Percentiles rank a stretch among this genome's conserved stretches.
Evolutionary conservation across 1,140 invertebrate genomes (phyloP).

Genomic region (Bacillus rossius): DNA sequence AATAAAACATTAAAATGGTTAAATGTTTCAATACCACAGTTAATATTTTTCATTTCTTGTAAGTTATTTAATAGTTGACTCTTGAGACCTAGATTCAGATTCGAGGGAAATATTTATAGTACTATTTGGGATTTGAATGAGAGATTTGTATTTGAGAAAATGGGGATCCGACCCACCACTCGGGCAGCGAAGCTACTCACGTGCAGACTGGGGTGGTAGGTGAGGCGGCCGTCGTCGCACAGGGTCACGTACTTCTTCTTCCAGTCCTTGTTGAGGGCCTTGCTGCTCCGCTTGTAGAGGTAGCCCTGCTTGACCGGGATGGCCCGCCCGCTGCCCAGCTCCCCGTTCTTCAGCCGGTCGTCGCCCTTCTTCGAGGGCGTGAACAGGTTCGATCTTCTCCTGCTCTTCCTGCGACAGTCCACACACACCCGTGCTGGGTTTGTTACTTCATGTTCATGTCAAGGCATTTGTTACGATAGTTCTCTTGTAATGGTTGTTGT

Average conservation of each 20-base stretch:
- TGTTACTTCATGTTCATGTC: too few relatives aligned
- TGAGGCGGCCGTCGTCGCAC: slow-evolving; percentile 87
- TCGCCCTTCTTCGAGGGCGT: slow-evolving; percentile 87
- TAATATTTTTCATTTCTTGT: too few relatives aligned
- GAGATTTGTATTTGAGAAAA: too few relatives aligned
- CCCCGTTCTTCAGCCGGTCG: slow-evolving; percentile 71
- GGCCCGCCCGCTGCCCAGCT: slow-evolving; percentile 88
- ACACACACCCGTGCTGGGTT: too few relatives aligned
- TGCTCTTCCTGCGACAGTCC: slow-evolving; percentile 75
- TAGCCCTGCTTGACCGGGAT: slow-evolving; percentile 97
- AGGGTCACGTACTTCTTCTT: slow-evolving; percentile 99
- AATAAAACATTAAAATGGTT: too few relatives aligned
- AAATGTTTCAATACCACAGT: too few relatives aligned
- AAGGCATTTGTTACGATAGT: not conserved
- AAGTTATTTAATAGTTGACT: too few relatives aligned
- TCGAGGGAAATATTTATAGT: too few relatives aligned
- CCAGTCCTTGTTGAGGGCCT: slow-evolving; percentile 95
- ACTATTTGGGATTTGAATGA: too few relatives aligned
- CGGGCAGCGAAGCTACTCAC: too few relatives aligned
- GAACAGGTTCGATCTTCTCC: slow-evolving; percentile 91
- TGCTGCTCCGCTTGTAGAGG: slow-evolving; percentile 93
- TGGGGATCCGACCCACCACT: too few relatives aligned
- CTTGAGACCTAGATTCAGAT: too few relatives aligned
- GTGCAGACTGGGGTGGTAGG: slow-evolving; percentile 93
- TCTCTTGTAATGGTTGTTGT: not conserved